These are phyloP conservation scores for Gavia stellata DNA, from an alignment of 2,113 vertebrate species.

Conservation along the genomic window DNA sequence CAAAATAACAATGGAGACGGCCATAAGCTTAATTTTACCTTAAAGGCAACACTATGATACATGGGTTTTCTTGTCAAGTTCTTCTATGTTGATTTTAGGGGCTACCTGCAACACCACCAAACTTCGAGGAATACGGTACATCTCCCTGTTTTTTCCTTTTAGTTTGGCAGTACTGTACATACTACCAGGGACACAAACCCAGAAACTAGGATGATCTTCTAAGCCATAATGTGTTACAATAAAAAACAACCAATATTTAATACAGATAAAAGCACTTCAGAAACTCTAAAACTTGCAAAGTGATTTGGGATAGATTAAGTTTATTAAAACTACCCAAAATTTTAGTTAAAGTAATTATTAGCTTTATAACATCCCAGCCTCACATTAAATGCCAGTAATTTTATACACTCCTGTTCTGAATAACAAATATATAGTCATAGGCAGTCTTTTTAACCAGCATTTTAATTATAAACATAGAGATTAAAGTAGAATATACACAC, in stretches of 20 bases:
- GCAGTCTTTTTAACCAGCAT: not conserved
- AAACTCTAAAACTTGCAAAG: not conserved
- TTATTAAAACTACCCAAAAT: not conserved
- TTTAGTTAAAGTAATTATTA: not conserved
- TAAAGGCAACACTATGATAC: not conserved
- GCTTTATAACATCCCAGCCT: not conserved
- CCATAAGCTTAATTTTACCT: not conserved
- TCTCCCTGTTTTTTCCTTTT: not conserved
- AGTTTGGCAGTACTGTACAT: not conserved
- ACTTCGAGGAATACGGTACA: not conserved
- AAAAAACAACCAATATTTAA: not conserved
- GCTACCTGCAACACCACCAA: not conserved
- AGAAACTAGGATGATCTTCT: not conserved
- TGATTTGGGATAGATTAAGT: not conserved
- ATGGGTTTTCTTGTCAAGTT: not conserved
- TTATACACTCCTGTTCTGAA: not conserved
- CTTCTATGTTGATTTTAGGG: not conserved
- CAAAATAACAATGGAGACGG: not conserved
- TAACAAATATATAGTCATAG: not conserved
- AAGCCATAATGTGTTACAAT: not conserved
- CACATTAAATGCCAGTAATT: not conserved
- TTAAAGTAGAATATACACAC: not conserved
- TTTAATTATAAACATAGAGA: not conserved
- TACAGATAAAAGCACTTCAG: not conserved
- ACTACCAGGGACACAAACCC: not conserved